Evolutionary conservation across 2,888 invertebrate species (phyloP).

Genomic region (Notocelia uddmanniana): DNA sequence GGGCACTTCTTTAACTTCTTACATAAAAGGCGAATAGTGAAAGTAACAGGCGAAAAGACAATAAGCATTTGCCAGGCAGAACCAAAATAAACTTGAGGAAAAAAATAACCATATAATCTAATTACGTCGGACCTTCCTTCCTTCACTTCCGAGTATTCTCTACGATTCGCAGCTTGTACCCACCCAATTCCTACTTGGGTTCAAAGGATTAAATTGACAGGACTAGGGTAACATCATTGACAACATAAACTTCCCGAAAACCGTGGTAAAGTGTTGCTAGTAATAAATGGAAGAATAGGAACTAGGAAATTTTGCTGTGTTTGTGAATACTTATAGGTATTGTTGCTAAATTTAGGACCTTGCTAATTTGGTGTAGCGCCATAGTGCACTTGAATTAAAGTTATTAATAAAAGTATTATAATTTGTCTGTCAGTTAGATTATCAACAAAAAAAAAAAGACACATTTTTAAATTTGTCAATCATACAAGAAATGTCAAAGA

Average conservation of each 20-base stretch:
- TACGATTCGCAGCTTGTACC: not conserved
- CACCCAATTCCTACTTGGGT: not conserved
- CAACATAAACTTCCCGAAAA: not conserved
- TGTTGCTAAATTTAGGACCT: no score
- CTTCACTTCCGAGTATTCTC: not conserved
- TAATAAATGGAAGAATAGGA: no score
- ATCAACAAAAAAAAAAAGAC: no score
- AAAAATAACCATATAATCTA: not conserved
- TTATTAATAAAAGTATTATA: no score
- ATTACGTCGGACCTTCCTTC: not conserved
- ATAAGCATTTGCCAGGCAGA: not conserved
- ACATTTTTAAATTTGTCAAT: no score
- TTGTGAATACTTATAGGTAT: no score
- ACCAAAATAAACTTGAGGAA: not conserved
- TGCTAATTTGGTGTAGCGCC: no score
- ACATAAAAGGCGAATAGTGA: not conserved
- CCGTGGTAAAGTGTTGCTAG: no score
- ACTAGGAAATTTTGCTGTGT: no score
- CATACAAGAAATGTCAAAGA: no score
- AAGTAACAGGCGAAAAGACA: not conserved
- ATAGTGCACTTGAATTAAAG: no score
- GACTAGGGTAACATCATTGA: not conserved
- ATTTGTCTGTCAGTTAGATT: no score
- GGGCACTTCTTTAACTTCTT: not conserved
- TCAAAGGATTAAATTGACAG: not conserved